Conservation (phyloP, 2,113 vertebrate genomes). For the Notechis scutatus region DNA sequence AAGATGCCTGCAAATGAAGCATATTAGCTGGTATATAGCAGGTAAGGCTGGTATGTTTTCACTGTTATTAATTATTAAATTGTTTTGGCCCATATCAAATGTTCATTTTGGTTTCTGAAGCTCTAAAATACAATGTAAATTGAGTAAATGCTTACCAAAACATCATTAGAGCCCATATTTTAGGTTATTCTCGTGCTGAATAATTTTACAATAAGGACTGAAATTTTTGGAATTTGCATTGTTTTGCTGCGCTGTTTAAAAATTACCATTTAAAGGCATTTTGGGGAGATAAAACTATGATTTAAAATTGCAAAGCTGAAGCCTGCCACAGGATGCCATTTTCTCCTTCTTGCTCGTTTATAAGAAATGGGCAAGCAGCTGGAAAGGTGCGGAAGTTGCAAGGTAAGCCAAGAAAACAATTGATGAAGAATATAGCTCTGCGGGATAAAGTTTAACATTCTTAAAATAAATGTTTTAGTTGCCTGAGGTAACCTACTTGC, state of each 20-base stretch:
- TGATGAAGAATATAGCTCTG: neutral
- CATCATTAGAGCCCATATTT: neutral
- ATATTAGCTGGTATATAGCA: neutral
- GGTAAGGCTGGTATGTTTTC: neutral
- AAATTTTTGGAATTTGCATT: neutral
- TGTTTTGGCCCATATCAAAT: neutral
- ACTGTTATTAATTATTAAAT: neutral
- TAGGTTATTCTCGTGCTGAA: neutral
- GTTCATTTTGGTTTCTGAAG: neutral
- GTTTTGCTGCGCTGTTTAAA: neutral
- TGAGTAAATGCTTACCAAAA: neutral
- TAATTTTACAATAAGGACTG: neutral
- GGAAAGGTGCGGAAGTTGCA: neutral
- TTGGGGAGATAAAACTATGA: neutral
- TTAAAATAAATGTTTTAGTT: neutral
- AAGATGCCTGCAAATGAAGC: neutral
- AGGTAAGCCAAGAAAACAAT: neutral
- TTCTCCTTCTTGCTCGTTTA: neutral
- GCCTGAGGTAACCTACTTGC: neutral
- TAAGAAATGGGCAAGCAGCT: neutral
- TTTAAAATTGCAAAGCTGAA: neutral
- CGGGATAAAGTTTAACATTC: neutral
- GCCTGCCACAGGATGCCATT: neutral
- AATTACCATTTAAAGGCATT: neutral
- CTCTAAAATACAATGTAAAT: neutral